These are phyloP conservation scores for Cydia pomonella DNA, from an alignment of 1,140 invertebrate genomes.

Conservation along the genomic window DNA sequence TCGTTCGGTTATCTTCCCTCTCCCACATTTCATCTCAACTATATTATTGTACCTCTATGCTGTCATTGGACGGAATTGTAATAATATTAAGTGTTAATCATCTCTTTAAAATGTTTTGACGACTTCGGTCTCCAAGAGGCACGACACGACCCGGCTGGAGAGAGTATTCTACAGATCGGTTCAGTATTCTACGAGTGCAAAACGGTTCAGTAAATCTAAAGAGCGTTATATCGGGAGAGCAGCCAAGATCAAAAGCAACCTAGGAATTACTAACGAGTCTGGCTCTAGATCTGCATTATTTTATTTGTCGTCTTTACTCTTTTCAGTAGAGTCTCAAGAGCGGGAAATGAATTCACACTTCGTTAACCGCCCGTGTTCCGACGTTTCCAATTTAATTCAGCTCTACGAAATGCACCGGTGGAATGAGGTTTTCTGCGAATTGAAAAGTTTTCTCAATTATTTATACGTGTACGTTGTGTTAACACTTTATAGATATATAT, in stretches of 20 bases:
- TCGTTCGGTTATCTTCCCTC: too few species aligned
- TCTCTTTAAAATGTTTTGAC: too few species aligned
- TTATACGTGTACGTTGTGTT: neutral
- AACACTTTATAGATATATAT: neutral
- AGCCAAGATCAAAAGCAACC: neutral
- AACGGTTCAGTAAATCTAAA: neutral
- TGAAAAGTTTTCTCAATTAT: neutral
- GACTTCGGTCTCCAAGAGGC: too few species aligned
- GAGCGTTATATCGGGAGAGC: neutral
- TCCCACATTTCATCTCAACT: too few species aligned
- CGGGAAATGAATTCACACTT: conserved; percentile 22
- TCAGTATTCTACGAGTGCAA: too few species aligned
- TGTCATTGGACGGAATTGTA: too few species aligned
- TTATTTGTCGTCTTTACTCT: neutral
- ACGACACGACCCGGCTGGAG: too few species aligned
- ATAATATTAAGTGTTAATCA: too few species aligned
- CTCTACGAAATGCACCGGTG: neutral
- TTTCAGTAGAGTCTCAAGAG: neutral
- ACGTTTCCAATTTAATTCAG: conserved; percentile 22
- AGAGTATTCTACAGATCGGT: too few species aligned
- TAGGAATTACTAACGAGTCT: neutral
- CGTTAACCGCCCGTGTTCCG: conserved; percentile 13
- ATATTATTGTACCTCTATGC: too few species aligned
- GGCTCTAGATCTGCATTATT: neutral
- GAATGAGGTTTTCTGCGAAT: neutral